Evolutionary conservation across 2,888 invertebrate genomes (phyloP).

Genomic region (Maniola hyperantus): DNA sequence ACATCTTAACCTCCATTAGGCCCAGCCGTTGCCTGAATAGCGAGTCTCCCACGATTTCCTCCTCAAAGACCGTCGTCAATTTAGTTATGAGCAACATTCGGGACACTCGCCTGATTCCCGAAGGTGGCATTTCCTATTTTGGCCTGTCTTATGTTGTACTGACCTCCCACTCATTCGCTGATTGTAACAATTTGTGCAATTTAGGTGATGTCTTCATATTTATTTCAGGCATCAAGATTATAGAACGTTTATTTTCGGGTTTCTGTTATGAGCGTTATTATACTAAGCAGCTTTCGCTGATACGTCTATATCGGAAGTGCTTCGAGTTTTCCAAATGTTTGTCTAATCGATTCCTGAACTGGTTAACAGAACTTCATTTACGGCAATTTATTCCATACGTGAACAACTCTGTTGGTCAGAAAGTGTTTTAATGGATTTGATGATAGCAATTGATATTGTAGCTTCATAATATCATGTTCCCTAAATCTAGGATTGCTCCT

Average conservation of each 20-base stretch:
- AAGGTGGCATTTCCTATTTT: constrained; percentile 55
- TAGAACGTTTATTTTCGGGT: neutral
- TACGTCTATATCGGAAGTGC: too few species aligned
- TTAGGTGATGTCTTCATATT: constrained; percentile 26
- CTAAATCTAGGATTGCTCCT: too few species aligned
- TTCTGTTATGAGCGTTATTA: too few species aligned
- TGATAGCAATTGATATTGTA: too few species aligned
- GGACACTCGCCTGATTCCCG: constrained; percentile 51
- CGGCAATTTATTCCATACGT: too few species aligned
- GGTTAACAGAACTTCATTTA: too few species aligned
- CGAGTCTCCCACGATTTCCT: constrained; percentile 73
- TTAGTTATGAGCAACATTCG: constrained; percentile 58
- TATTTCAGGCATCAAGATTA: constrained; percentile 20
- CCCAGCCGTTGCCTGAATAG: constrained; percentile 63
- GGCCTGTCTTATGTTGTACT: constrained; percentile 35
- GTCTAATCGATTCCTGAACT: too few species aligned
- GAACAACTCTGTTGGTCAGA: too few species aligned
- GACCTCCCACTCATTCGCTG: constrained; percentile 36
- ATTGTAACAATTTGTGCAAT: constrained; percentile 35
- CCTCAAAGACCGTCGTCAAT: constrained; percentile 61
- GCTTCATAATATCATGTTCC: too few species aligned
- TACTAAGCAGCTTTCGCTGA: too few species aligned
- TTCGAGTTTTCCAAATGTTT: too few species aligned
- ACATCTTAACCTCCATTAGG: constrained; percentile 79
- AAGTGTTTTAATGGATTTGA: too few species aligned